Percentiles rank a stretch among this genome's conserved stretches.
These are phyloP conservation scores for Corythornis madagascariensis DNA, from an alignment of 2,113 vertebrate species.

Conservation along the genomic window DNA sequence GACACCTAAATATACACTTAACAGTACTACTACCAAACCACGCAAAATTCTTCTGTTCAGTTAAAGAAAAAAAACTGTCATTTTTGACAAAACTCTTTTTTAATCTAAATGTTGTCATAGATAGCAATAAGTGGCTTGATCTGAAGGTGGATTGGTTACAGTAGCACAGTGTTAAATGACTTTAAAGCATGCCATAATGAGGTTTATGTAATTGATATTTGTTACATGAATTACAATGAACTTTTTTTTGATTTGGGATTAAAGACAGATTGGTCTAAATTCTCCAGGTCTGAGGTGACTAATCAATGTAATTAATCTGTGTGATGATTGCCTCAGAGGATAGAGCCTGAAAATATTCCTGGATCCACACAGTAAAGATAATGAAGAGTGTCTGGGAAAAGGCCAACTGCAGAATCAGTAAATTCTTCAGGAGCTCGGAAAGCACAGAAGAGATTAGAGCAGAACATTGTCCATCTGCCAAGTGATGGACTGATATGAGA, in stretches of 20 bases:
- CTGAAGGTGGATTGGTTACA: background rate
- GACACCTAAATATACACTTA: background rate
- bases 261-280: background rate
- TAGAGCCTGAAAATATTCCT: background rate
- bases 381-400: background rate
- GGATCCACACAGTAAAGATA: background rate
- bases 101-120: background rate
- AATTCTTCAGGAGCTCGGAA: background rate
- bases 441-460: background rate
- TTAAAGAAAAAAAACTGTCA: background rate
- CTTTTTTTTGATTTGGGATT: background rate
- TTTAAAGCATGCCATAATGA: background rate
- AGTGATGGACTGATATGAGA: background rate
- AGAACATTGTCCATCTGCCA: slow-evolving; percentile 5
- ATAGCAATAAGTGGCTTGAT: background rate
- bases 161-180: background rate
- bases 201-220: background rate
- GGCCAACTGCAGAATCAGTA: background rate
- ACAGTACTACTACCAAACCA: background rate
- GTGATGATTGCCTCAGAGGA: background rate
- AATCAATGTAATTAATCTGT: background rate
- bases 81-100: background rate
- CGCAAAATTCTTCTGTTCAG: background rate
- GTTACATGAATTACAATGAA: background rate
- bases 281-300: background rate